These are phyloP conservation scores for Rhyacophila brunnea DNA, from an alignment of 1,140 invertebrate genomes.

Conservation along the genomic window DNA sequence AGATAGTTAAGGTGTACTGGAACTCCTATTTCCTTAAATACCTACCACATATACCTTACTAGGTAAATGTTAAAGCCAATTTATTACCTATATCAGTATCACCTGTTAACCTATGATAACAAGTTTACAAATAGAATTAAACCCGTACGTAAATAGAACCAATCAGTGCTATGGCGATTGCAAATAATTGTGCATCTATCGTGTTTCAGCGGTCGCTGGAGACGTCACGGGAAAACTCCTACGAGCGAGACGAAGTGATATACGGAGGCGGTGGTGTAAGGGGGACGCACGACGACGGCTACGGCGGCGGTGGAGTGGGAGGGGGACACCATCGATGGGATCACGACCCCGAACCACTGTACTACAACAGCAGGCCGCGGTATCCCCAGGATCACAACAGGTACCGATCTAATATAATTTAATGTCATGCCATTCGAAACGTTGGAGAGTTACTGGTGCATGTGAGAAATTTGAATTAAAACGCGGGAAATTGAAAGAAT, in stretches of 20 bases:
- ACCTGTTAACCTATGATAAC: no score
- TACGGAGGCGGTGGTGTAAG: constrained; percentile 24
- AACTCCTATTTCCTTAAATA: no score
- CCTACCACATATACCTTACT: no score
- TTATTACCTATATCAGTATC: no score
- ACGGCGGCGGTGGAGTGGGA: constrained; percentile 16
- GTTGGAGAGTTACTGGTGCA: not conserved
- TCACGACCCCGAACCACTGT: constrained; percentile 76
- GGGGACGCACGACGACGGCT: constrained; percentile 40
- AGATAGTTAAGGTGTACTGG: no score
- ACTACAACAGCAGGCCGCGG: constrained; percentile 83
- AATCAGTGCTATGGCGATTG: no score
- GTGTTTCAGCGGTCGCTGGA: constrained; percentile 69
- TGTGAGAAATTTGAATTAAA: not conserved
- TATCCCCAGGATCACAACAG: constrained; percentile 41
- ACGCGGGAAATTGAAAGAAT: no score
- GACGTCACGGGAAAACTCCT: constrained; percentile 79
- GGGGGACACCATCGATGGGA: constrained; percentile 38
- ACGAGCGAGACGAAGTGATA: constrained; percentile 69
- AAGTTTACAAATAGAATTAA: no score
- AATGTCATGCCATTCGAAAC: not conserved
- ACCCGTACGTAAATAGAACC: no score
- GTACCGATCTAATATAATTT: constrained; percentile 34
- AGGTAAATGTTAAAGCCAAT: no score
- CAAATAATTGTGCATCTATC: not conserved